phyloP scores from a whole-genome alignment of 2,113 vertebrate species.

The Onychorhynchus coronatus region DNA sequence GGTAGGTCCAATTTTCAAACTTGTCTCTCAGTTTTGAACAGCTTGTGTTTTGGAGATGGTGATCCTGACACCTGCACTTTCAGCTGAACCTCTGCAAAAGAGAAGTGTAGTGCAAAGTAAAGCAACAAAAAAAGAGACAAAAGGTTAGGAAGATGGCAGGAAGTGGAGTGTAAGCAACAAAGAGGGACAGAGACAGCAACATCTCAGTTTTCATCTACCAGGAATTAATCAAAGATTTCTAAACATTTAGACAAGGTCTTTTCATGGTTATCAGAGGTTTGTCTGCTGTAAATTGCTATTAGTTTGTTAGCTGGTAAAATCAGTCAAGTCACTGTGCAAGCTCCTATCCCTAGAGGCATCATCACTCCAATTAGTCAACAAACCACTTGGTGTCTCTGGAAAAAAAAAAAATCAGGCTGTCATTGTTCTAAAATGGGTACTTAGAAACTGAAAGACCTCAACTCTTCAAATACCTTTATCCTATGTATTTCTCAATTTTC shows the following conservation, averaged over 20 bases:
- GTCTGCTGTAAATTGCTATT: conserved; percentile 8
- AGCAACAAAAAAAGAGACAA: neutral
- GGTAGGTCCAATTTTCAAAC: neutral
- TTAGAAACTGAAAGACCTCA: neutral
- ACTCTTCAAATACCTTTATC: neutral
- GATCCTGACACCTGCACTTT: neutral
- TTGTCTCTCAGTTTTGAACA: neutral
- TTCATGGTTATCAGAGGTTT: conserved; percentile 38
- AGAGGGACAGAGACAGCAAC: neutral
- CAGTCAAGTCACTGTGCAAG: conserved; percentile 43
- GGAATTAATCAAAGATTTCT: conserved; percentile 6
- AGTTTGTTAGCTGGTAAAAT: conserved; percentile 51
- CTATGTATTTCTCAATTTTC: neutral
- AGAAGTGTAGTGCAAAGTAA: neutral
- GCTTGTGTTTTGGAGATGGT: neutral
- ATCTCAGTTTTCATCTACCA: neutral
- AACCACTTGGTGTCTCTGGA: neutral
- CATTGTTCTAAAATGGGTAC: neutral
- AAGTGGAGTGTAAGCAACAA: neutral
- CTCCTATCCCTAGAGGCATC: conserved; percentile 32
- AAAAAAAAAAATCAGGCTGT: neutral
- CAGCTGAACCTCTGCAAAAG: neutral
- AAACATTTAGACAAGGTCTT: conserved; percentile 30
- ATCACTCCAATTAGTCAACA: conserved; percentile 19
- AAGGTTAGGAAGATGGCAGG: neutral